phyloP scores from a whole-genome alignment of 2,888 invertebrate species.

The Trilocha varians region DNA sequence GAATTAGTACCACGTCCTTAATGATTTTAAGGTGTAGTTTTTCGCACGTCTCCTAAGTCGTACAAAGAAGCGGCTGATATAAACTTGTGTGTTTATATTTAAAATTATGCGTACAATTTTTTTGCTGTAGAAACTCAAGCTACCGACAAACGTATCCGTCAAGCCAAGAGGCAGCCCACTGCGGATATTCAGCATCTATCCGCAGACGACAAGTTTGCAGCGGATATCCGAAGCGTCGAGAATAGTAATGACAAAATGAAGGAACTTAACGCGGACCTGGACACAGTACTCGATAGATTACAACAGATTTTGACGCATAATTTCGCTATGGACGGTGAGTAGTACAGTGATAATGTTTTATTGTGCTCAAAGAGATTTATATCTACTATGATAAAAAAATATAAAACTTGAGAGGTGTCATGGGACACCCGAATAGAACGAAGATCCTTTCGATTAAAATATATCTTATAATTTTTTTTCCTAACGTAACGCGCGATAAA shows the following conservation, averaged over 20 bases:
- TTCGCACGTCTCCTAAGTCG: no score
- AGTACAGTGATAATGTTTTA: slow-evolving; percentile 1
- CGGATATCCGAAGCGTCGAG: slow-evolving; percentile 48
- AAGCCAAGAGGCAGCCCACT: background rate
- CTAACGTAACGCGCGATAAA: no score
- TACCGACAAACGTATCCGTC: slow-evolving; percentile 15
- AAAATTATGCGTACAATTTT: background rate
- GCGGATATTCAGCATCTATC: slow-evolving; percentile 12
- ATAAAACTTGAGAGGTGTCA: no score
- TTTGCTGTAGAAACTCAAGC: slow-evolving; percentile 27
- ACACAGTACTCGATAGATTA: slow-evolving; percentile 78
- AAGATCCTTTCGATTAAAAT: no score
- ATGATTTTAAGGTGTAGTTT: no score
- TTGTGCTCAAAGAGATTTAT: no score
- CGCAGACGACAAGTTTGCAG: slow-evolving; percentile 49
- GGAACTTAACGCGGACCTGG: slow-evolving; percentile 77
- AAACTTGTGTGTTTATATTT: no score
- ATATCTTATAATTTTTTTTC: no score
- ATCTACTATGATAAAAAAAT: no score
- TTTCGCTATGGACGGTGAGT: slow-evolving; percentile 75
- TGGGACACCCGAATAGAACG: no score
- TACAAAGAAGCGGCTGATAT: no score
- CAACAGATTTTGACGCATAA: slow-evolving; percentile 82
- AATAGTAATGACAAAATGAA: slow-evolving; percentile 56
- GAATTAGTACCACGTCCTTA: no score